Evolutionary conservation across 2,797 vertebrate species (phyloP), one percentile per base, ranked within the genome.

Genomic region (Cyprinella venusta): DNA sequence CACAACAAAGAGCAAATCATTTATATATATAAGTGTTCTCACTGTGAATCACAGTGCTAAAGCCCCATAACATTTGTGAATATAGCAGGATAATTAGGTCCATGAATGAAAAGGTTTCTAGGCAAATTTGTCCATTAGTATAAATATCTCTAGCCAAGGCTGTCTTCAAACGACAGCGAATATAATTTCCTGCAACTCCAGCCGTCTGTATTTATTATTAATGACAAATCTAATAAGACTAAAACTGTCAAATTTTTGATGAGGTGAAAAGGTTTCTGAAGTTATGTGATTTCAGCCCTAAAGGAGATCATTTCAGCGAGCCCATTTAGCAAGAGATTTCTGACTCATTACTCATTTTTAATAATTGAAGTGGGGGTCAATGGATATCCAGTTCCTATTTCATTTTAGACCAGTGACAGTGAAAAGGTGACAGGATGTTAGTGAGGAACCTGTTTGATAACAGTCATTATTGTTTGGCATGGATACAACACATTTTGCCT

Each of bases 151-250:
- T 18, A 69, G 36, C 36, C 48, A 69, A 52, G 63, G 67, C 52
- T 75, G n/a, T 54, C 64, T 56, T 52, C 33, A 81, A 72, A 63
- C 24, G 40, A 72, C 38, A 72, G 36, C 36, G 0, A 8, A 1
- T 61, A 45, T 33, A 72, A 71, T 61, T 10, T 19, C 19, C 38
- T 81, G 12, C 38, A 48, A 61, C 10, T 33, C 72, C 61, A 6
- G 18, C 19, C 0, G 0, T 50, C 36, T 18, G n/a, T 21, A 61
- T 80, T 50, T 59, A 45, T 80, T 80, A 40, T 80, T 80, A 45
- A 59, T 80, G 52, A 59, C 16, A 71, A n/a, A 33, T 80, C 24
- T 71, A 42, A 61, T 33, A 59, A 45, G 10, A 59, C 38, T 81
- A 18, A 61, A 80, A 71, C 18, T 61, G 38, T 72, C 9, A 45